A percentile compares a stretch with the other conserved stretches of the same genome.
phyloP scores from a whole-genome alignment of 2,888 invertebrate genomes.

The Clepsis dumicolana region DNA sequence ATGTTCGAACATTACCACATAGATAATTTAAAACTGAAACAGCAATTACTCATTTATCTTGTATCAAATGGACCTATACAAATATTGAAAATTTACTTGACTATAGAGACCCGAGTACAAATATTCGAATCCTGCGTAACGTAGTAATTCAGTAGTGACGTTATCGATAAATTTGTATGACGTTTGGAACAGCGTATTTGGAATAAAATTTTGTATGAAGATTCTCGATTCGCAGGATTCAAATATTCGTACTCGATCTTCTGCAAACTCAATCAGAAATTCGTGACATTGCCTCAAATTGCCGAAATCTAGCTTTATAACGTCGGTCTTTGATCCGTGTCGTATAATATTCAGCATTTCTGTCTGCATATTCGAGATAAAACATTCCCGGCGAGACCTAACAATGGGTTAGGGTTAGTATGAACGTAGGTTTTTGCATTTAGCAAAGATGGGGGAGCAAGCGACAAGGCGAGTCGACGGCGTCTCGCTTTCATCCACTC shows the following conservation, averaged over 20 bases:
- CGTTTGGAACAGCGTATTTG: no score
- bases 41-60: not conserved
- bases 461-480: constrained; percentile 70
- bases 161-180: no score
- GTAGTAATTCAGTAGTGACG: no score
- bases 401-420: constrained; percentile 74
- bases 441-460: constrained; percentile 74
- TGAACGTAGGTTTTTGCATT: constrained; percentile 77
- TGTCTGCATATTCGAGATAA: constrained; percentile 71
- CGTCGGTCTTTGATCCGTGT: constrained; percentile 33
- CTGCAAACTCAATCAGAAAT: constrained; percentile 27
- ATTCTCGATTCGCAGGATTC: no score
- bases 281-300: constrained; percentile 20
- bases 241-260: no score
- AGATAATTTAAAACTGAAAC: constrained; percentile 20
- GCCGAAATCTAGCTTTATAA: constrained; percentile 24
- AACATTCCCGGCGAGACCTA: constrained; percentile 74
- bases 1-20: constrained; percentile 20
- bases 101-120: no score
- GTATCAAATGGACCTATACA: constrained; percentile 22
- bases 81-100: constrained; percentile 10
- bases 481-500: constrained; percentile 82
- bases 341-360: constrained; percentile 45
- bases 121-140: no score
- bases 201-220: no score